Percentiles rank a stretch among this genome's conserved stretches.
phyloP scores from a whole-genome alignment of 2,797 vertebrate genomes.

The Miichthys miiuy region DNA sequence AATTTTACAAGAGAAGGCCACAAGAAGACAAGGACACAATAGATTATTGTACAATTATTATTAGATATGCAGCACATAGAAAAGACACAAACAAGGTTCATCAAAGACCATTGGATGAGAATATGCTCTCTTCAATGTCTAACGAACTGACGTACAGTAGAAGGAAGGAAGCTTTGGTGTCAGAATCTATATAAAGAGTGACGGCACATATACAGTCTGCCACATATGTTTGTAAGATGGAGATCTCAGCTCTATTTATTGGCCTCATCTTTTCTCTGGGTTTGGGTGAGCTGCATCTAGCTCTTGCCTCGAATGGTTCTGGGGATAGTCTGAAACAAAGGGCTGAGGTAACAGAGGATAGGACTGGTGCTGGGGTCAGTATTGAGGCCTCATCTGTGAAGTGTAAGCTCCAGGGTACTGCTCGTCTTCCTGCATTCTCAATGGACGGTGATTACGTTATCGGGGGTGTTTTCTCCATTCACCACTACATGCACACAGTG shows the following conservation, averaged over 20 bases:
- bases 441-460: conserved; percentile 72
- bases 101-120: no score
- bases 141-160: background rate
- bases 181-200: conserved; percentile 49
- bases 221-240: conserved; percentile 30
- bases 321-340: background rate
- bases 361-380: background rate
- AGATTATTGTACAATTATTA: no score
- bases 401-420: conserved; percentile 57
- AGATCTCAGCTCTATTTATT: conserved; percentile 18
- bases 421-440: conserved; percentile 54
- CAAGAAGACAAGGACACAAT: no score
- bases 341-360: background rate
- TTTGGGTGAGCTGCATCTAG: conserved; percentile 26
- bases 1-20: no score
- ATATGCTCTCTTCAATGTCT: background rate
- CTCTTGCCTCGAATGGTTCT: conserved; percentile 5
- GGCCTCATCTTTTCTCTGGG: conserved; percentile 28
- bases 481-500: conserved; percentile 52
- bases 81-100: no score
- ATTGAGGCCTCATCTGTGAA: conserved; percentile 10
- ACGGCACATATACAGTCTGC: background rate
- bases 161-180: background rate
- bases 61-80: no score
- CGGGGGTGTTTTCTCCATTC: conserved; percentile 76